phyloP scores from a whole-genome alignment of 2,888 invertebrate genomes.

The Lysandra coridon region DNA sequence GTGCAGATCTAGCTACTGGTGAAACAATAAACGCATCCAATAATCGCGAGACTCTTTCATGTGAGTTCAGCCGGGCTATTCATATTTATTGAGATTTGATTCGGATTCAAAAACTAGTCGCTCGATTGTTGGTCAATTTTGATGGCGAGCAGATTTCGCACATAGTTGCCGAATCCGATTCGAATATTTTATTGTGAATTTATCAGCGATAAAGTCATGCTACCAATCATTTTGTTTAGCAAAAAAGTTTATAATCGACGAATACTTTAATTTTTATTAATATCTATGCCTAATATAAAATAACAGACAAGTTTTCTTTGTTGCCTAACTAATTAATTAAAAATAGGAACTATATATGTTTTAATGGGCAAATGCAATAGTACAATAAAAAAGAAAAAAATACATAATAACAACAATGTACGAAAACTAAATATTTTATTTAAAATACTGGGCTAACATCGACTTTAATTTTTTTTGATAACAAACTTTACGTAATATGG shows the following conservation, averaged over 20 bases:
- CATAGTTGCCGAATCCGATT: neutral
- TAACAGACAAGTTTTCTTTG: no score
- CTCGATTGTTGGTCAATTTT: neutral
- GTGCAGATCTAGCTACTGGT: constrained; percentile 60
- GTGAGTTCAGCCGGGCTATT: neutral
- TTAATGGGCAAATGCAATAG: no score
- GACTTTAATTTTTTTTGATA: neutral
- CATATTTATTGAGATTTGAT: neutral
- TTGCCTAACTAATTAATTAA: no score
- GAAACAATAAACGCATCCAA: neutral
- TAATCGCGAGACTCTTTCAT: neutral
- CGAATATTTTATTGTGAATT: neutral
- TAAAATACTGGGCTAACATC: neutral
- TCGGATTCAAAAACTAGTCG: neutral
- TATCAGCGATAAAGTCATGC: neutral
- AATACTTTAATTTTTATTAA: neutral
- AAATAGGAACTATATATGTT: no score
- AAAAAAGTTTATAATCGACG: neutral
- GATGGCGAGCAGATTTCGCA: no score
- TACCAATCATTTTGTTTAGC: neutral
- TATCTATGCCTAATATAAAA: neutral
- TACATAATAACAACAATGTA: neutral
- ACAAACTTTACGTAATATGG: neutral
- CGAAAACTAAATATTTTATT: neutral
- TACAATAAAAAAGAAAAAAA: no score